phyloP scores from a whole-genome alignment of 2,888 invertebrate species.

The Xestia sexstrigata region DNA sequence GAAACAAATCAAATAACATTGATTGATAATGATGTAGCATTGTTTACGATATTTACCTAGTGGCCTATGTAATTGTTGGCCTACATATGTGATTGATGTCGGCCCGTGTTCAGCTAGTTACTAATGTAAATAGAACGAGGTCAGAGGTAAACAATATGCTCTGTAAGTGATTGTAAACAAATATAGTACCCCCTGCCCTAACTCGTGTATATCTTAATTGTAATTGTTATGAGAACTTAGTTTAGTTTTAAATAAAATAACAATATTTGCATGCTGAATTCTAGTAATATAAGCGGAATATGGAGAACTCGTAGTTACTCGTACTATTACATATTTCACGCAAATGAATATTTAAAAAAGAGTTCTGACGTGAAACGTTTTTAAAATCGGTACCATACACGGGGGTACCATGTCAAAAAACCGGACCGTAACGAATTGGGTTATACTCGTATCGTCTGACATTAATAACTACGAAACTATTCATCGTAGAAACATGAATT shows the following conservation, averaged over 20 bases:
- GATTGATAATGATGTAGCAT: slow-evolving; percentile 48
- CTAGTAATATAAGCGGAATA: no score
- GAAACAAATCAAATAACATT: slow-evolving; percentile 16
- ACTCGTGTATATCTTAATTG: not conserved
- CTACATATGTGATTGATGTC: slow-evolving; percentile 41
- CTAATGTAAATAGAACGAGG: slow-evolving; percentile 13
- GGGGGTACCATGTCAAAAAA: no score
- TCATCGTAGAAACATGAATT: no score
- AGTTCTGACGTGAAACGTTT: no score
- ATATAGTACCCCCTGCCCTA: not conserved
- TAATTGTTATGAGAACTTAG: not conserved
- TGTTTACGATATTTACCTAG: slow-evolving; percentile 23
- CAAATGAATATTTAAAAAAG: no score
- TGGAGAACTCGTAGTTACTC: no score
- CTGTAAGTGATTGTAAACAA: not conserved
- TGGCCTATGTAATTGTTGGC: slow-evolving; percentile 16
- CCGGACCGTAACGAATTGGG: no score
- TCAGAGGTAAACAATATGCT: slow-evolving; percentile 17
- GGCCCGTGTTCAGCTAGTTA: slow-evolving; percentile 17
- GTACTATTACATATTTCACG: no score
- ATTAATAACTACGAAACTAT: no score
- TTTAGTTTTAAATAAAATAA: not conserved
- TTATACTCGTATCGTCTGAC: no score
- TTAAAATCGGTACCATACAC: no score
- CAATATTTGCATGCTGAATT: not conserved